Evolutionary conservation across 2,888 invertebrate genomes (phyloP).

Genomic region (Dyspetes luteomarginatus): DNA sequence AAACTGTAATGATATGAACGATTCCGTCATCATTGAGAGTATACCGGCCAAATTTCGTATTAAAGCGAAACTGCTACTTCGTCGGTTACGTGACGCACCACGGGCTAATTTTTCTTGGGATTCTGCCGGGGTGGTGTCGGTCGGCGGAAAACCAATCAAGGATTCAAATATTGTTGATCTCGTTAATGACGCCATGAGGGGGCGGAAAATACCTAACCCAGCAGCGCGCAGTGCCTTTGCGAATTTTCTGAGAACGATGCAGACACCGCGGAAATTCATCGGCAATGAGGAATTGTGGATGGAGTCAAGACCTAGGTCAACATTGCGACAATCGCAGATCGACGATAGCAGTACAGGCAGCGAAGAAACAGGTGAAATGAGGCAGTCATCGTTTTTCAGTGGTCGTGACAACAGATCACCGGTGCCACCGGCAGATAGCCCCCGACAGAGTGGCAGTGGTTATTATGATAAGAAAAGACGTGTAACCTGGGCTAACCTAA

Average conservation of each 20-base stretch:
- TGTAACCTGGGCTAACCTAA: conserved; percentile 16
- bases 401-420: conserved; percentile 6
- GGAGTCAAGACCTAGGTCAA: conserved; percentile 26
- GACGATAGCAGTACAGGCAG: neutral
- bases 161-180: conserved; percentile 55
- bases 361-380: neutral
- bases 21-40: neutral
- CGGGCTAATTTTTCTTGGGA: neutral
- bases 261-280: conserved; percentile 33
- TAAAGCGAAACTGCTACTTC: neutral
- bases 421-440: neutral
- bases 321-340: conserved; percentile 23
- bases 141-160: conserved; percentile 19
- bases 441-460: neutral
- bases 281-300: conserved; percentile 19
- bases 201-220: conserved; percentile 13
- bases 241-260: conserved; percentile 12
- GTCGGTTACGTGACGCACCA: neutral
- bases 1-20: neutral
- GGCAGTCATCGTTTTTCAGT: conserved; percentile 12
- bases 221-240: conserved; percentile 34
- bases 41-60: neutral
- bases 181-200: conserved; percentile 47
- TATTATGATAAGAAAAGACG: conserved; percentile 21
- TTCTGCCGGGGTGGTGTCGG: neutral